A percentile compares a stretch with the other conserved stretches of the same genome.
These are phyloP conservation scores for Machaerirhynchus nigripectus DNA, from an alignment of 2,113 vertebrate genomes.

Conservation along the genomic window DNA sequence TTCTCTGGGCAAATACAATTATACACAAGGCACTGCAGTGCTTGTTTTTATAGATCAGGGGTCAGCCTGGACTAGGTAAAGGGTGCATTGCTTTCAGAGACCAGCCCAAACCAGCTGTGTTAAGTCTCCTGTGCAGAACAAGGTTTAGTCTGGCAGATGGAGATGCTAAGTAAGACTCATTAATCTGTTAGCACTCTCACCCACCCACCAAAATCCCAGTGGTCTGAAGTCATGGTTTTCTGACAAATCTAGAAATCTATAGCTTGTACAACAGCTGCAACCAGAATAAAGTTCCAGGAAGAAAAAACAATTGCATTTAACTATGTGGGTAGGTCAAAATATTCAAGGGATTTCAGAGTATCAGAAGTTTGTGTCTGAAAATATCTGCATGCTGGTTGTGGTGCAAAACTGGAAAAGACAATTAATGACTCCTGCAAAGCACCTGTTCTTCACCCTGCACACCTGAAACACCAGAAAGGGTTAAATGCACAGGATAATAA, in stretches of 20 bases:
- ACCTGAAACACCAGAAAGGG: background rate
- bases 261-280: slow-evolving; percentile 55
- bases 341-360: background rate
- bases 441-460: background rate
- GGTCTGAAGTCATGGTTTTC: slow-evolving; percentile 54
- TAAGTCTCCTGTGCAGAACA: background rate
- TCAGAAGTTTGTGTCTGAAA: background rate
- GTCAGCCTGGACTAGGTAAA: background rate
- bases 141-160: slow-evolving; percentile 41
- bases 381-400: background rate
- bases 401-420: background rate
- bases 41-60: background rate
- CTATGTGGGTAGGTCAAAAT: background rate
- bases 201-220: slow-evolving; percentile 55
- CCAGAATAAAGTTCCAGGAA: slow-evolving; percentile 18
- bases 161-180: slow-evolving; percentile 40
- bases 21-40: background rate
- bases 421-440: background rate
- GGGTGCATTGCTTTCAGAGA: background rate
- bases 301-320: background rate
- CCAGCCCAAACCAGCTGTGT: slow-evolving; percentile 31
- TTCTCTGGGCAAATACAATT: background rate
- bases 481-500: background rate
- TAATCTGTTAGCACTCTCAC: slow-evolving; percentile 61
- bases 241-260: slow-evolving; percentile 32